Conservation (phyloP, 2,797 vertebrate species). For the Morelia viridis region DNA sequence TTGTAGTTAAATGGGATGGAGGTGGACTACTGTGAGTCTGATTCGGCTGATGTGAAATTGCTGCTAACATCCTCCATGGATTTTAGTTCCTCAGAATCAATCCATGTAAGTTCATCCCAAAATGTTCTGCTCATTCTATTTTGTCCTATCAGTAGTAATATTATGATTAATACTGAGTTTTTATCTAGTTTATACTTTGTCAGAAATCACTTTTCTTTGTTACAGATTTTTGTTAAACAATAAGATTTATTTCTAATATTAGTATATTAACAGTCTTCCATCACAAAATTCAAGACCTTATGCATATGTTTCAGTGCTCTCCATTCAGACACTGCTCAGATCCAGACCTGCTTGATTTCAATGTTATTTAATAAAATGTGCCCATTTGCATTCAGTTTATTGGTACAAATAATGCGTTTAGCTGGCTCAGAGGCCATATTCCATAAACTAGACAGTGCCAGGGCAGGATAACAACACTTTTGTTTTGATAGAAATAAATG, state of each 20-base stretch:
- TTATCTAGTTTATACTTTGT: background rate
- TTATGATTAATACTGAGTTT: background rate
- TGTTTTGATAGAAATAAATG: background rate
- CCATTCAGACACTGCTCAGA: background rate
- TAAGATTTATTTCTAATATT: background rate
- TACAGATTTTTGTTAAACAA: background rate
- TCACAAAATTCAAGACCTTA: background rate
- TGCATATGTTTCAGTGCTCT: background rate
- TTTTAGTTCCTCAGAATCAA: accelerated
- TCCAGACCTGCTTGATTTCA: background rate
- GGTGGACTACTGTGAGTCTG: background rate
- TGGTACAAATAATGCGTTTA: background rate
- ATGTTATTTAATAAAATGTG: background rate
- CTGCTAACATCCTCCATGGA: conserved; percentile 12
- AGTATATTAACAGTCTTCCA: too few species aligned
- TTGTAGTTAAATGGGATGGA: conserved; percentile 20
- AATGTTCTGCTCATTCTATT: background rate
- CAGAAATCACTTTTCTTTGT: background rate
- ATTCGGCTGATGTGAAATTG: conserved; percentile 34
- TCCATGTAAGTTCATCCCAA: background rate
- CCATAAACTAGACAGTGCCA: background rate
- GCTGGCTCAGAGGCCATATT: background rate
- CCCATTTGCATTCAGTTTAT: background rate
- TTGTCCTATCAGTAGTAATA: background rate
- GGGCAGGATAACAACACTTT: background rate